Conservation (phyloP, 1,140 invertebrate genomes). For the Zaprionus inermis region DNA sequence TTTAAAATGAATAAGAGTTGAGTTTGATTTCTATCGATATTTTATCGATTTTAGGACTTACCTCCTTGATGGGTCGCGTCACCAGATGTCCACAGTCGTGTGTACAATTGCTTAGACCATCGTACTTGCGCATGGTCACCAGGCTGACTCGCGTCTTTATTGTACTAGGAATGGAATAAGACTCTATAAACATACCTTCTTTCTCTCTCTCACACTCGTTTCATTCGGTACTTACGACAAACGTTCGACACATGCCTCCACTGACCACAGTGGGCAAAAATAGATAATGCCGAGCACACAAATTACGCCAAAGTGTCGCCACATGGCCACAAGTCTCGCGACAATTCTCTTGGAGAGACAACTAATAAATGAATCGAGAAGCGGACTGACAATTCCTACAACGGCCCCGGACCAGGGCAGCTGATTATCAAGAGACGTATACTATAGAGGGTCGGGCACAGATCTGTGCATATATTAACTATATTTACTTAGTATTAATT, state of each 20-base stretch:
- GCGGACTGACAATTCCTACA: conserved; percentile 36
- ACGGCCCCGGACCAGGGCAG: conserved; percentile 29
- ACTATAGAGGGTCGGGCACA: neutral
- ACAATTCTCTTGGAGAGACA: conserved; percentile 51
- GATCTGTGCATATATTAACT: neutral
- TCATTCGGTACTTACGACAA: conserved; percentile 60
- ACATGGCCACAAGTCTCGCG: conserved; percentile 41
- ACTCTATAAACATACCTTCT: neutral
- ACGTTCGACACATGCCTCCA: conserved; percentile 57
- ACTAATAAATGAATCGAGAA: conserved; percentile 60
- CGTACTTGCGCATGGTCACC: conserved; percentile 74
- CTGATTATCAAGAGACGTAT: conserved; percentile 48
- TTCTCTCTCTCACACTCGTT: neutral
- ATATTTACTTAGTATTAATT: conserved; percentile 2
- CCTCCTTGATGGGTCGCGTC: conserved; percentile 60
- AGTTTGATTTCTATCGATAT: neutral
- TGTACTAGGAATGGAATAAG: conserved; percentile 24
- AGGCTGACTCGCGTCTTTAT: conserved; percentile 61
- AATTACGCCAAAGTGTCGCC: conserved; percentile 34
- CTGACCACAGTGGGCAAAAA: conserved; percentile 31
- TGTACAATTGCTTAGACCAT: conserved; percentile 56
- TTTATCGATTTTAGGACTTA: conserved; percentile 6
- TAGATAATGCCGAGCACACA: conserved; percentile 18
- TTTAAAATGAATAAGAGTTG: neutral
- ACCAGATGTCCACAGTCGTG: conserved; percentile 63